phyloP scores from a whole-genome alignment of 1,140 invertebrate species.

The Drosophila sproati region DNA sequence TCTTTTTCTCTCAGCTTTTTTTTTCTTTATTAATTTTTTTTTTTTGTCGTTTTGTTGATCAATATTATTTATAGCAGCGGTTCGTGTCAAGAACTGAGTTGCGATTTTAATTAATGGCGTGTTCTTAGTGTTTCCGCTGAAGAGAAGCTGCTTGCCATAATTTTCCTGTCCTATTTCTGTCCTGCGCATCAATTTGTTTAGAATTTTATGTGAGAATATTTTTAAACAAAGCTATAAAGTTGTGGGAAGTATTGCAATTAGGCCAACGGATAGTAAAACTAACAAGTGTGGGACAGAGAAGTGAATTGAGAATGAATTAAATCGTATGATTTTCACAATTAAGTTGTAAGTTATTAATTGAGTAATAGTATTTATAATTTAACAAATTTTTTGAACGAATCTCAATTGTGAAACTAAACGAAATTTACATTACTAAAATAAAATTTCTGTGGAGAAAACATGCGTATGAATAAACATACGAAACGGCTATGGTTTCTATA shows the following conservation, averaged over 20 bases:
- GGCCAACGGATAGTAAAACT: neutral
- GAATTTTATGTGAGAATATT: constrained; percentile 25
- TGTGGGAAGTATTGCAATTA: constrained; percentile 22
- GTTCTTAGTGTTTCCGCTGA: constrained; percentile 43
- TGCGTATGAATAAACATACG: constrained; percentile 18
- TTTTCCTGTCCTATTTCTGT: constrained; percentile 59
- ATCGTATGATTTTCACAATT: no score
- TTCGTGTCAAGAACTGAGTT: constrained; percentile 31
- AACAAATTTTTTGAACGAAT: neutral
- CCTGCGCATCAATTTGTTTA: constrained; percentile 22
- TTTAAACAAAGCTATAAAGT: constrained; percentile 52
- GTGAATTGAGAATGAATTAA: neutral
- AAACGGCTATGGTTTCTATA: constrained; percentile 30
- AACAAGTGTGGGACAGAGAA: neutral
- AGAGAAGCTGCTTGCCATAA: neutral
- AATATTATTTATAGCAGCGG: constrained; percentile 66
- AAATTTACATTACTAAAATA: constrained; percentile 11
- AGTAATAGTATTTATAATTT: no score
- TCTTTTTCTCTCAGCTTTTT: constrained; percentile 10
- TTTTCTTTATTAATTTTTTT: constrained; percentile 17
- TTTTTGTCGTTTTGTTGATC: constrained; percentile 46
- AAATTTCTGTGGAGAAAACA: constrained; percentile 25
- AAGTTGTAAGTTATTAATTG: no score
- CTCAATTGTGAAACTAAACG: constrained; percentile 8
- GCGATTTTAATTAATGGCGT: constrained; percentile 56